A percentile compares a stretch with the other conserved stretches of the same genome.
These are phyloP conservation scores for Enoplosus armatus DNA, from an alignment of 2,797 vertebrate genomes.

Conservation along the genomic window DNA sequence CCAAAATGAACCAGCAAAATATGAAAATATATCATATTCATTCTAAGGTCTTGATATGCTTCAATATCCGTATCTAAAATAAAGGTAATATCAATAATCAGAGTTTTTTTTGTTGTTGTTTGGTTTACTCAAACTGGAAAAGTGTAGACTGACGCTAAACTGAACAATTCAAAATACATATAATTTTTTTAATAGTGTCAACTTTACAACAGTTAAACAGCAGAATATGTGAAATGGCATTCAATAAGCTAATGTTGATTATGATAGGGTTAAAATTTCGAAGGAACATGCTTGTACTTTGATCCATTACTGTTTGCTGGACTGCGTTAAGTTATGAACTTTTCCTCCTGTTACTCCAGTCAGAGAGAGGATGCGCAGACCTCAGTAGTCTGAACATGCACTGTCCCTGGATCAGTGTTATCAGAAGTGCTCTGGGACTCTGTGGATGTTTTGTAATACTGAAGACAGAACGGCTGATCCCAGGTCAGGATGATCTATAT, in stretches of 20 bases:
- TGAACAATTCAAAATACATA: constrained; percentile 64
- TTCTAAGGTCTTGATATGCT: constrained; percentile 66
- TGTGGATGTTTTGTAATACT: constrained; percentile 31
- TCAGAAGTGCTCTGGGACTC: constrained; percentile 42
- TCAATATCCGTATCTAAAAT: constrained; percentile 73
- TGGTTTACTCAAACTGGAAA: constrained; percentile 56
- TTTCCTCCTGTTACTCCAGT: constrained; percentile 29
- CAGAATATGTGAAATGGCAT: constrained; percentile 70
- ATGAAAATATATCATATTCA: constrained; percentile 82
- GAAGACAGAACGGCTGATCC: constrained; percentile 45
- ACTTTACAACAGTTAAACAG: constrained; percentile 77
- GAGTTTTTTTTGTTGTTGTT: constrained; percentile 35
- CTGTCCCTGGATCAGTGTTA: constrained; percentile 56
- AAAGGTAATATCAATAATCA: constrained; percentile 65
- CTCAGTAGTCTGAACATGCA: constrained; percentile 58
- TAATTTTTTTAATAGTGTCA: constrained; percentile 46
- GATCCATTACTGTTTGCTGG: constrained; percentile 46
- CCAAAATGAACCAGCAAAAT: constrained; percentile 78
- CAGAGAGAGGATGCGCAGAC: constrained; percentile 52
- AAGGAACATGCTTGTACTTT: constrained; percentile 80
- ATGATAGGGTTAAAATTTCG: constrained; percentile 66
- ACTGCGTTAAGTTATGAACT: constrained; percentile 24
- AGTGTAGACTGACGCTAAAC: constrained; percentile 56
- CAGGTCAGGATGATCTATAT: constrained; percentile 84
- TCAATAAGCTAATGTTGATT: constrained; percentile 67